Percentiles rank a stretch among this genome's conserved stretches.
phyloP scores from a whole-genome alignment of 1,140 invertebrate species.

The Cheumatopsyche charites region DNA sequence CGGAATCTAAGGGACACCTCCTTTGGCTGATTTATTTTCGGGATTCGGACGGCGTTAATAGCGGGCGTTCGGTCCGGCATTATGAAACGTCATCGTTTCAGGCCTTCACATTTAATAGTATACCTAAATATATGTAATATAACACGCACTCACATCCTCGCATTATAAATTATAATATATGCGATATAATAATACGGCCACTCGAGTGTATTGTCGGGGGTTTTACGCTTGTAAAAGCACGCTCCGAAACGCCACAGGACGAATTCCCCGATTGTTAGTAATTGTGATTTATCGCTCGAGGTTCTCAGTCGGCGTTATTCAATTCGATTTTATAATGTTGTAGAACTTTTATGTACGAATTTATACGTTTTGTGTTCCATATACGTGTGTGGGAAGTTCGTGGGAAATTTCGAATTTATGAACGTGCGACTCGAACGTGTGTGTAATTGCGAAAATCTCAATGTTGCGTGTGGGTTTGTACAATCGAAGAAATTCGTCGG shows the following conservation, averaged over 20 bases:
- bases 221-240: background rate
- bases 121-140: background rate
- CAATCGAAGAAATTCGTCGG: too few relatives aligned
- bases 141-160: too few relatives aligned
- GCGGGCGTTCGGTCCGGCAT: conserved; percentile 7
- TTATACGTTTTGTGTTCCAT: background rate
- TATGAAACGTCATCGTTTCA: conserved; percentile 24
- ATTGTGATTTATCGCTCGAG: conserved; percentile 10
- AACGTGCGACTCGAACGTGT: background rate
- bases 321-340: conserved; percentile 7
- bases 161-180: too few relatives aligned
- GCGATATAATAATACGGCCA: too few relatives aligned
- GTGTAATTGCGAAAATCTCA: background rate
- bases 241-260: background rate
- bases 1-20: background rate
- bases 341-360: background rate
- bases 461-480: too few relatives aligned
- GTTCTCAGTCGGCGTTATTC: background rate
- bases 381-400: background rate
- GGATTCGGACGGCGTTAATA: conserved; percentile 22
- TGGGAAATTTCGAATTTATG: background rate
- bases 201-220: too few relatives aligned
- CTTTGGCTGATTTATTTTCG: conserved; percentile 21
- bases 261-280: conserved; percentile 3
- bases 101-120: background rate